A percentile compares a stretch with the other conserved stretches of the same genome.
Conservation (phyloP, 2,797 vertebrate species). For the Takifugu rubripes region DNA sequence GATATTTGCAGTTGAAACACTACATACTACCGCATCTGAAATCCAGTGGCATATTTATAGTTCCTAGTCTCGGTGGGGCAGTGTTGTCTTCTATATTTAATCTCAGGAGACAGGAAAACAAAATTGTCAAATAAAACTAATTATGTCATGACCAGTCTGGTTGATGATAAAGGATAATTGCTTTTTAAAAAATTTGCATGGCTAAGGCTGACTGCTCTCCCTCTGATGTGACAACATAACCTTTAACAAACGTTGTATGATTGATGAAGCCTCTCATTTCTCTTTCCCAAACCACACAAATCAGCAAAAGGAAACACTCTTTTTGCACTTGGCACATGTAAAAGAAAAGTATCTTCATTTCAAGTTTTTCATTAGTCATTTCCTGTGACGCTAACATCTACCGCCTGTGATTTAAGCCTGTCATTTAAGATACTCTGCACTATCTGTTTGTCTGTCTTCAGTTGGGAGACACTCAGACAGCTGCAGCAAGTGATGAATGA, state of each 20-base stretch:
- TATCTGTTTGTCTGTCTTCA: slow-evolving; percentile 47
- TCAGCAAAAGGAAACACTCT: slow-evolving; percentile 30
- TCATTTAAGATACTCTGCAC: slow-evolving; percentile 36
- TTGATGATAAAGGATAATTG: slow-evolving; percentile 83
- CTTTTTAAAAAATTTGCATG: slow-evolving; percentile 63
- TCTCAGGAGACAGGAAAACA: slow-evolving; percentile 61
- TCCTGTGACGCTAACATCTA: slow-evolving; percentile 45
- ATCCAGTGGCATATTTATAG: too few species aligned
- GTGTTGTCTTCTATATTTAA: slow-evolving; percentile 61
- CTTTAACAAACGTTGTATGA: slow-evolving; percentile 74
- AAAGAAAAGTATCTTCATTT: slow-evolving; percentile 40
- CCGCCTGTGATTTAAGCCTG: slow-evolving; percentile 55
- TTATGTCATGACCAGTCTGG: slow-evolving; percentile 76
- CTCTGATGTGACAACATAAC: slow-evolving; percentile 71
- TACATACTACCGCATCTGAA: background rate
- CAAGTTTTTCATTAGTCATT: slow-evolving; percentile 60
- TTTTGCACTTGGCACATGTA: slow-evolving; percentile 34
- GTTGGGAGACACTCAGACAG: slow-evolving; percentile 45
- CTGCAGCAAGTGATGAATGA: slow-evolving; percentile 61
- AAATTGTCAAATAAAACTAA: slow-evolving; percentile 69
- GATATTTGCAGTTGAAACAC: background rate
- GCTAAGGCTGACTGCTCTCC: slow-evolving; percentile 66
- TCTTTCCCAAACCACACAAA: slow-evolving; percentile 62
- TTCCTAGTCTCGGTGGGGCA: slow-evolving; percentile 28
- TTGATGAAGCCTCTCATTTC: slow-evolving; percentile 75